Evolutionary conservation across 2,113 vertebrate species (phyloP).

Genomic region (Oncorhynchus masou): DNA sequence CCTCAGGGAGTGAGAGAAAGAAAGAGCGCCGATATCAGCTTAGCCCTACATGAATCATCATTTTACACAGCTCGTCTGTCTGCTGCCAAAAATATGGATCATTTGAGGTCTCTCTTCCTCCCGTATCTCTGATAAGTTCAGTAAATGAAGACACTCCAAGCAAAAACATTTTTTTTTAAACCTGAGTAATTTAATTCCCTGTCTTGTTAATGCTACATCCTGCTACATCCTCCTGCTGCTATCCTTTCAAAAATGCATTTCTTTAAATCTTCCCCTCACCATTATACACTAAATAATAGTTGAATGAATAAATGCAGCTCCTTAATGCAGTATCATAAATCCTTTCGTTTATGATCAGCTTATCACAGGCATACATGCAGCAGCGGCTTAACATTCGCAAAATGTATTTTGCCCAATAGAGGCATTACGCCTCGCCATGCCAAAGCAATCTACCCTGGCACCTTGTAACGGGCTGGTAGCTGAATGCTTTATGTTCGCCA

Average conservation of each 20-base stretch:
- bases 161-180: neutral
- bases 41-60: conserved; percentile 24
- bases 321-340: conserved; percentile 65
- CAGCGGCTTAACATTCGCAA: conserved; percentile 39
- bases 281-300: conserved; percentile 57
- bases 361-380: conserved; percentile 58
- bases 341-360: conserved; percentile 58
- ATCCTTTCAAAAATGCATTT: conserved; percentile 7
- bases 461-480: conserved; percentile 18
- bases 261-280: conserved; percentile 8
- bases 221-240: conserved; percentile 27
- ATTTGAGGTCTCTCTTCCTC: conserved; percentile 7
- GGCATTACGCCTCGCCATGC: conserved; percentile 26
- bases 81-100: conserved; percentile 28
- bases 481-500: conserved; percentile 23
- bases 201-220: conserved; percentile 40
- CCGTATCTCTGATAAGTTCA: conserved; percentile 20
- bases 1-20: conserved; percentile 19
- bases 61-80: conserved; percentile 33
- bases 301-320: conserved; percentile 55
- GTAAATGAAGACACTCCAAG: conserved; percentile 29
- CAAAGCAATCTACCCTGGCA: conserved; percentile 42
- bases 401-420: conserved; percentile 50
- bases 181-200: conserved; percentile 15
- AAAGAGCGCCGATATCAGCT: conserved; percentile 19